Conservation (phyloP, 2,888 invertebrate genomes). For the Omphaloscelis lunosa region DNA sequence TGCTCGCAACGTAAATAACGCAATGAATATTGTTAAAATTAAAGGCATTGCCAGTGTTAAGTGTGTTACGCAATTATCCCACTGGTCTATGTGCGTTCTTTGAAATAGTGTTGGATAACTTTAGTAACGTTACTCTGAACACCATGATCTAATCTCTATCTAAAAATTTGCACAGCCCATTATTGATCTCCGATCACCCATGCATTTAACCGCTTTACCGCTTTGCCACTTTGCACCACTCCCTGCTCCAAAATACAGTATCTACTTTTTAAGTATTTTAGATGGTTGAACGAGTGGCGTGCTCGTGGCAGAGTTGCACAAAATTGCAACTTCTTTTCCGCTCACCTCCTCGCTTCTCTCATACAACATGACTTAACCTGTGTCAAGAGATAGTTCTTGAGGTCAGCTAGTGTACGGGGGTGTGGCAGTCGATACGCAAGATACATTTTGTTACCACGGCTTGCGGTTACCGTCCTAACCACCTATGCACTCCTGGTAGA, state of each 20-base stretch:
- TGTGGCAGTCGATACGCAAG: constrained; percentile 67
- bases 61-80: too few species aligned
- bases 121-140: too few species aligned
- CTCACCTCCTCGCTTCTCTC: constrained; percentile 20
- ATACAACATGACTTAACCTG: constrained; percentile 31
- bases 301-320: neutral
- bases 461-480: constrained; percentile 29
- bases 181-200: too few species aligned
- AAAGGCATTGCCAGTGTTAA: too few species aligned
- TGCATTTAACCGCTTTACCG: too few species aligned
- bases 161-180: too few species aligned
- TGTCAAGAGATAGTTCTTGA: constrained; percentile 64
- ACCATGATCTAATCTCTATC: too few species aligned
- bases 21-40: too few species aligned
- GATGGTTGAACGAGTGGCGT: neutral
- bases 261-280: too few species aligned
- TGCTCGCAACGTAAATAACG: too few species aligned
- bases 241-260: neutral
- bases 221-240: neutral
- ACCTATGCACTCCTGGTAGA: constrained; percentile 46
- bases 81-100: too few species aligned
- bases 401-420: constrained; percentile 69
- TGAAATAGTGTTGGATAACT: too few species aligned
- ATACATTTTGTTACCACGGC: constrained; percentile 56
- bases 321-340: neutral